Evolutionary conservation across 2,113 vertebrate species (phyloP), one percentile per base, ranked within the genome.

Genomic region (Paramormyrops kingsleyae): DNA sequence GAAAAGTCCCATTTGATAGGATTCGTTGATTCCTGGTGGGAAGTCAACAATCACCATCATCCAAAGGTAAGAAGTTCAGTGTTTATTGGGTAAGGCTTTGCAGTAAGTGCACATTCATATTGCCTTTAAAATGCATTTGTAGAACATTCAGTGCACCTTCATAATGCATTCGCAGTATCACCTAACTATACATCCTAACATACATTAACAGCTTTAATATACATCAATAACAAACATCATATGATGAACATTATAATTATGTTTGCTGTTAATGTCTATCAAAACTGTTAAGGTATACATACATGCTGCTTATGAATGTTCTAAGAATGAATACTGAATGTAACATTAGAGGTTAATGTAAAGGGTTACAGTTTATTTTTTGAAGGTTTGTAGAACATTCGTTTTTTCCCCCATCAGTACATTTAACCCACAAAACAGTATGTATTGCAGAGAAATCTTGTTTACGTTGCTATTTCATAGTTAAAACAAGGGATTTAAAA

Each of bases 1-100:
- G 94, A 98, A 99, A 93, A 99, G 96, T 91, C 96, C 96, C 97
- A 98, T 97, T 95, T 99, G 99, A 89, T 97, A 96, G 47, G 94
- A 94, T 90, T 98, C 97, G 92, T 91, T 92, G 90, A 99, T 97
- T 88, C 98, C 99, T 99, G 91, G 59, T 94, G 94, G 12, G 0
- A 90, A 87, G 42, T 80, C 44, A 87, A 83, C 1, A n/a, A n/a
- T 49, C 10, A 85, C 13, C 44, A 35, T 74, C 49, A 35, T 46
- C 39, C 39, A 84, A 88, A n/a, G 17, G 62, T 44, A 62, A 44
- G 53, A 88, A 19, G n/a, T 87, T 50, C n/a, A 87, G 10, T 31
- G 84, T 39, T 53, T 31, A 31, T 31, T 70, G 3, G n/a, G 62
- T 70, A 13, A 31, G 9, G n/a, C 27, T 31, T 31, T 70, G n/a